These are phyloP conservation scores for Papilio aristodemus DNA, from an alignment of 1,140 invertebrate species.

Conservation along the genomic window DNA sequence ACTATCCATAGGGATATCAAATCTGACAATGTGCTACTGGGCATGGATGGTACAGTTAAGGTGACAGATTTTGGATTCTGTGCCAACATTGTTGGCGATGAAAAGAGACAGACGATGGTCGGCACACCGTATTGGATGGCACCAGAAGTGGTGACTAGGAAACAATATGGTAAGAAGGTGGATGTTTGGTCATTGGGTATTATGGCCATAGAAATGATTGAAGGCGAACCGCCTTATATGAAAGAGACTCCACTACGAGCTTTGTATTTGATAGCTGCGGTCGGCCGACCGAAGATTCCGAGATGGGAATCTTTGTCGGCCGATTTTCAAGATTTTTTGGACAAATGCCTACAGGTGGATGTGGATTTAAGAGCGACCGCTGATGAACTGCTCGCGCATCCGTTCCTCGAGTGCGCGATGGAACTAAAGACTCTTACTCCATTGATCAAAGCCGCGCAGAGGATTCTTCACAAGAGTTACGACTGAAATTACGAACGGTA, in stretches of 20 bases:
- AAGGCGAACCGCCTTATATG: constrained; percentile 97
- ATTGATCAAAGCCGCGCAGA: constrained; percentile 94
- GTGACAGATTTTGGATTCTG: constrained; percentile 99
- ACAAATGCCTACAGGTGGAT: constrained; percentile 95
- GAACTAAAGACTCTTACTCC: constrained; percentile 92
- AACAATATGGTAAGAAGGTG: constrained; percentile 94
- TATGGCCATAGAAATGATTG: constrained; percentile 99
- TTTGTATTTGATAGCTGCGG: constrained; percentile 96
- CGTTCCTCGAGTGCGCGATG: constrained; percentile 92
- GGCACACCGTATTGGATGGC: constrained; percentile 95
- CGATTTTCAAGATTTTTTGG: constrained; percentile 90
- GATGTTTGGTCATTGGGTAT: constrained; percentile 98
- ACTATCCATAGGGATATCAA: constrained; percentile 97
- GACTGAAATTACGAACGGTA: constrained; percentile 60
- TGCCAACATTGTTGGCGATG: constrained; percentile 93
- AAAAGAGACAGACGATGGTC: constrained; percentile 98
- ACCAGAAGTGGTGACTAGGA: constrained; percentile 93
- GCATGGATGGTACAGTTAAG: constrained; percentile 98
- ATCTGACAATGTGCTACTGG: constrained; percentile 97
- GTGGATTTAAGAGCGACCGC: constrained; percentile 93
- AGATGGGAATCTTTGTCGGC: constrained; percentile 90
- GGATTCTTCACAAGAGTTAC: constrained; percentile 85
- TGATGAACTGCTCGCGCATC: constrained; percentile 91
- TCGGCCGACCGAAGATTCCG: constrained; percentile 95
- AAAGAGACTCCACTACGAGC: constrained; percentile 97